Evolutionary conservation across 2,113 vertebrate genomes (phyloP), one percentile per base, ranked within the genome.

Genomic region (Rhinolophus ferrumequinum): DNA sequence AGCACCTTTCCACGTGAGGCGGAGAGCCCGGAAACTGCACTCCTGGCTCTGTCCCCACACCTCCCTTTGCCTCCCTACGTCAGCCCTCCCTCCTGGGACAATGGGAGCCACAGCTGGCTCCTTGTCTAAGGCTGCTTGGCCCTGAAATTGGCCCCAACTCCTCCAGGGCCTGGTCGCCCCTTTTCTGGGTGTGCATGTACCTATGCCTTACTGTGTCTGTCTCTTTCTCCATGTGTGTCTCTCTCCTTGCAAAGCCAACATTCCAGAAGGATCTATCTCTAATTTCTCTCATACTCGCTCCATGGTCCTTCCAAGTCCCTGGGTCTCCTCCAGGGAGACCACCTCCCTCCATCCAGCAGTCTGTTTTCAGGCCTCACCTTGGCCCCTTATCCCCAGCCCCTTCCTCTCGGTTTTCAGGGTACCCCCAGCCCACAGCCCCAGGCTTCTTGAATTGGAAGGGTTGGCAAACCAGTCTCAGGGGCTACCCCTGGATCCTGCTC

Each of bases 71-170:
- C 44, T 33, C 56, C 56, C 52, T n/a, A 30, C 22, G 35, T n/a
- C 44, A 5, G 82, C 35, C 24, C 35, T 11, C 14, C 38, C 13
- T 38, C 28, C 22, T 1, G 22, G 33, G 54, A 24, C 6, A 6
- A 22, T 6, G 33, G 83, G 35, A 38, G 58, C 26, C 54, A 28
- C 24, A 8, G 24, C 60, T 8, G 8, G 58, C 6, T 38, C 28
- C 58, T 26, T n/a, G 7, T 19, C 72, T 8, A 2, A n/a, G 33
- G 69, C 79, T n/a, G 0, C 15, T 2, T 5, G 2, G 8, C 35
- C 22, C 12, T 5, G 1, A 28, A 12, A 10, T 15, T 9, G 1
- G 28, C 28, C 50, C 47, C 2, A 0, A 11, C 30, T 24, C 58
- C 33, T 41, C 24, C 4, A 35, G 56, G 89, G 47, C 75, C 83